phyloP scores from a whole-genome alignment of 2,888 invertebrate genomes.

The Folsomia candida region DNA sequence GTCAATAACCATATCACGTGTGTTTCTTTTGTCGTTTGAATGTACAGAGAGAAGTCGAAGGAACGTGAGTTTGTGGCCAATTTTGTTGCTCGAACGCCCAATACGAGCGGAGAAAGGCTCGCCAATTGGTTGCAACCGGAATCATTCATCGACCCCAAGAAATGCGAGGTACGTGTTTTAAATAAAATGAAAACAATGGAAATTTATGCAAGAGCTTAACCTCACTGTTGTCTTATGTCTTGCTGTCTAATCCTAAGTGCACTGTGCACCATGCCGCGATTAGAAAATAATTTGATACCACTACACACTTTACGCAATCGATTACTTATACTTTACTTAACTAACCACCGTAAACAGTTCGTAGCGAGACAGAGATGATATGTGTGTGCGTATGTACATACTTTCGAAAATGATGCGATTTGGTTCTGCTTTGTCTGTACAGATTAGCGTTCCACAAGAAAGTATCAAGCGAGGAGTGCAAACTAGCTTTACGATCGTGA shows the following conservation, averaged over 20 bases:
- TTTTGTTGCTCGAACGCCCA: constrained; percentile 81
- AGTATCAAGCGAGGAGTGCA: constrained; percentile 74
- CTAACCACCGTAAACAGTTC: no score
- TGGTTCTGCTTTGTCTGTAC: background rate
- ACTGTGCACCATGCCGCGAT: no score
- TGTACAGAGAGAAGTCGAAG: constrained; percentile 67
- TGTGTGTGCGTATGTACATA: background rate
- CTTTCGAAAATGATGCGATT: background rate
- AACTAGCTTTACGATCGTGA: constrained; percentile 74
- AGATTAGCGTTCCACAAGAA: constrained; percentile 52
- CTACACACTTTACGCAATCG: no score
- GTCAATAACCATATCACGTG: background rate
- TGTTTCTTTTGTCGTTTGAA: constrained; percentile 4
- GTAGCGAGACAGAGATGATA: no score
- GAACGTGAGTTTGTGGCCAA: constrained; percentile 89
- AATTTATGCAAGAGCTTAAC: background rate
- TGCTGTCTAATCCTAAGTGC: no score
- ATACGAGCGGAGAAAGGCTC: constrained; percentile 83
- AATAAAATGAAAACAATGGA: background rate
- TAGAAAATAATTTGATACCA: no score
- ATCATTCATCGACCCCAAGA: constrained; percentile 81
- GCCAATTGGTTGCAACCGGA: constrained; percentile 94
- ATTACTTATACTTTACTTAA: no score
- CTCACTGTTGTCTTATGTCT: background rate
- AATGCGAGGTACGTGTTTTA: constrained; percentile 67